Evolutionary conservation across 1,140 invertebrate genomes (phyloP), one percentile per base, ranked within the genome.

Genomic region (Lepidurus couesii): DNA sequence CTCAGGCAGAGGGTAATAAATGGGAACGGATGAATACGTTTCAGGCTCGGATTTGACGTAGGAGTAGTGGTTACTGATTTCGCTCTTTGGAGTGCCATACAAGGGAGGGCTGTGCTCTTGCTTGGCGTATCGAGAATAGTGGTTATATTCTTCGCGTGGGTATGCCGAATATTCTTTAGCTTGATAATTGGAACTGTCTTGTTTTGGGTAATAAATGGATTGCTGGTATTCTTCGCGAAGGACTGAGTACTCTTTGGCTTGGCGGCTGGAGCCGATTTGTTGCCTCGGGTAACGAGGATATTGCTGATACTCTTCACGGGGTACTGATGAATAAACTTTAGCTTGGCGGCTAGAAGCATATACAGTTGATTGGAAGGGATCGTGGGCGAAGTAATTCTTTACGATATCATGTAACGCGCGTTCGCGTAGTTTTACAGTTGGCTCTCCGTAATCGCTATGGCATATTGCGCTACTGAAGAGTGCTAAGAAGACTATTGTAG

Each of bases 301-400:
- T 42, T 77, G 53, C 53, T 65, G 53, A 21, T 65, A 65, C 21
- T 65, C 53, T n/a, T 65, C 53, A 7, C 13, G 53, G 1, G 53
- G 16, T 47, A 21, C 0, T 45, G 43, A 13, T 44, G 75, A 47
- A 24, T 77, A 47, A n/a, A 21, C 16, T 11, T 44, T 26, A 45
- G 26, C 75, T n/a, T 42, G 34, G 8, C 43, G 75, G 75, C 10
- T 44, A 21, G 43, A 44, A 8, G 24, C 13, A 34, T 21, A 45
- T 10, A 21, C 75, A 13, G 21, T 42, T 5, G 43, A 47, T 21
- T 42, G 42, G 42, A 77, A 77, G 44, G 75, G 75, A 47, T 77
- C 75, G 75, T 77, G 47, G 10, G 75, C 75, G n/a, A 77, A 77
- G 42, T 77, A 77, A 47, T 77, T 42, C 16, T 13, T 47, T 24